Evolutionary conservation across 2,797 vertebrate species (phyloP), one percentile per base, ranked within the genome.

Genomic region (Emydoidea blandingii): DNA sequence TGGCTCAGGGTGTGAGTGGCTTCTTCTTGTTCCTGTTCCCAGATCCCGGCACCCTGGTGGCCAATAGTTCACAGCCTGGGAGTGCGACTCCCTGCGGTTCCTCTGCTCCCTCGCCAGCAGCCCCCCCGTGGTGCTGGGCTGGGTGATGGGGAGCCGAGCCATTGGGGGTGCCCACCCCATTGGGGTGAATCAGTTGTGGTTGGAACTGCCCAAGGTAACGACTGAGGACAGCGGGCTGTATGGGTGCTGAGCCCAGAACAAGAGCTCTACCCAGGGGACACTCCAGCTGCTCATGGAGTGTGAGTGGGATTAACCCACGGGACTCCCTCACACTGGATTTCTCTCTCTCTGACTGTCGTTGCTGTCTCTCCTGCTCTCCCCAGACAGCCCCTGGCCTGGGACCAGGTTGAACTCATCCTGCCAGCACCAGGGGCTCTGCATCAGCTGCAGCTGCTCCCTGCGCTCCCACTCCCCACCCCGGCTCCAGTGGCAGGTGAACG

Each of bases 271-370:
- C 54, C n/a, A 62, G 12, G 21, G 21, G 18, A 59, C 8, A 6
- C 86, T 98, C 88, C 41, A 68, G 8, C 94, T 98, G 34, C 82
- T 53, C 2, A 92, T 98, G 80, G 89, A 82, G 49, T 95, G 97
- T 97, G 87, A 97, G 97, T 96, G 79, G 29, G 37, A 34, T 41
- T 4, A 9, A 12, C 3, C 19, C 12, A 14, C 19, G 7, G 44
- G 44, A 44, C 44, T 44, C 5, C 44, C 44, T 44, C 44, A 44
- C 44, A 44, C 44, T 44, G 44, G 44, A 44, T 44, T 44, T 44
- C 44, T 44, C 44, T 44, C 44, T 44, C 44, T 44, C n/a, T n/a
- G 44, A 44, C 44, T 44, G 7, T 44, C 7, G 44, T 44, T 6
- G 5, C 18, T 19, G 53, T 16, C 18, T 72, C 79, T 44, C 44